phyloP scores from a whole-genome alignment of 2,797 vertebrate species.

The Tiaroga cobitis region DNA sequence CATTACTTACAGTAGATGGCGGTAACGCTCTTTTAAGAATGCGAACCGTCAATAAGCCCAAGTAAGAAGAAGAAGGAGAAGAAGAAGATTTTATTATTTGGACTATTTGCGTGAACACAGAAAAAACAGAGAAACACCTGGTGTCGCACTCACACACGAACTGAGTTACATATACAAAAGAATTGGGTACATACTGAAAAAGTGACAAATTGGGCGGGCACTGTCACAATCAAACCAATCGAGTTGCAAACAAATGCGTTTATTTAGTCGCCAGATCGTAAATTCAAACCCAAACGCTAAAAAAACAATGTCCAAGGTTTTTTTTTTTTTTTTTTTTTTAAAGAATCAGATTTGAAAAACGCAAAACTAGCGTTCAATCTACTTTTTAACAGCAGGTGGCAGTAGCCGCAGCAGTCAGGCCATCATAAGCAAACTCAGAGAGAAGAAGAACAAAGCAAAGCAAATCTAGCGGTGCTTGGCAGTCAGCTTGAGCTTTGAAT shows the following conservation, averaged over 20 bases:
- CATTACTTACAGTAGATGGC: too few species aligned
- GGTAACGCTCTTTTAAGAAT: too few species aligned
- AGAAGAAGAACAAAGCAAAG: conserved; percentile 37
- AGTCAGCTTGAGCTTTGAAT: conserved; percentile 36
- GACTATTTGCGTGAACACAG: too few species aligned
- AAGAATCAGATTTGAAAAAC: neutral
- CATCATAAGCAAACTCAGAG: neutral
- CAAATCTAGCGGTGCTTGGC: conserved; percentile 9
- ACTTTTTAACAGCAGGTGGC: conserved; percentile 6
- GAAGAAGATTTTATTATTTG: too few species aligned
- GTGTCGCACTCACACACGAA: too few species aligned
- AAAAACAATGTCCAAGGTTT: neutral
- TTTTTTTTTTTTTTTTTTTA: too few species aligned
- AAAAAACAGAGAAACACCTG: too few species aligned
- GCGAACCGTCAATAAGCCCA: too few species aligned
- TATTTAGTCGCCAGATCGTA: neutral
- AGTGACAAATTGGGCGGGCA: neutral
- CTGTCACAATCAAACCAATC: neutral
- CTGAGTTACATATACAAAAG: neutral
- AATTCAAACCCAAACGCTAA: neutral
- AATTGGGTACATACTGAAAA: neutral
- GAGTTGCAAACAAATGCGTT: neutral
- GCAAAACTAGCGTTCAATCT: neutral
- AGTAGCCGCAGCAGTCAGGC: neutral
- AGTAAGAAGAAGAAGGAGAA: too few species aligned